Percentiles rank a stretch among this genome's conserved stretches.
Conservation (phyloP, 2,797 vertebrate species). For the Malacoraja senta region DNA sequence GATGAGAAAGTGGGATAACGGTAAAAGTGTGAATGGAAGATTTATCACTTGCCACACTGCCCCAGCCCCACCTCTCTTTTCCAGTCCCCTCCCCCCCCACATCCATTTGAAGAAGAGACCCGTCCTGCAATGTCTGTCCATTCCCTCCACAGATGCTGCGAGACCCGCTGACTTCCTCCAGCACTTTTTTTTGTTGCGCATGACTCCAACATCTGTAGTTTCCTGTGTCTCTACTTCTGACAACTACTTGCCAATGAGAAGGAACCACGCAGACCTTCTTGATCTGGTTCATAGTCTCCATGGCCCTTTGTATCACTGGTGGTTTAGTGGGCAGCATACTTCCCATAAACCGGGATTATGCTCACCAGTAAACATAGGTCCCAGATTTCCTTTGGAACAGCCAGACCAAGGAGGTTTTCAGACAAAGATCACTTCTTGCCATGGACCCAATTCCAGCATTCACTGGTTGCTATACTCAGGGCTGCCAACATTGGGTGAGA, state of each 20-base stretch:
- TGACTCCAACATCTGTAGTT: neutral
- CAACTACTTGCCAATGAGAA: neutral
- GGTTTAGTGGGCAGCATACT: too few species aligned
- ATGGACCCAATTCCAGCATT: neutral
- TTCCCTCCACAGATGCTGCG: too few species aligned
- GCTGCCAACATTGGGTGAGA: too few species aligned
- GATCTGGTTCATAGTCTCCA: neutral
- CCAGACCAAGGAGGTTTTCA: neutral
- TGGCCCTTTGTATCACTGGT: neutral
- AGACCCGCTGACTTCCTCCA: too few species aligned
- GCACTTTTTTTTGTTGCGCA: neutral
- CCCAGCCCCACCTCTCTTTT: too few species aligned
- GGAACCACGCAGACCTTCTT: neutral
- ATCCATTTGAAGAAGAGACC: too few species aligned
- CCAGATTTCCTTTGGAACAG: neutral
- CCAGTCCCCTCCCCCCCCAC: too few species aligned
- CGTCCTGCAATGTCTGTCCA: too few species aligned
- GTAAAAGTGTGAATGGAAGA: too few species aligned
- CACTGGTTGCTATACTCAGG: neutral
- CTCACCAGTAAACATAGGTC: neutral
- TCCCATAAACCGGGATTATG: neutral
- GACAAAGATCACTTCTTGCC: neutral
- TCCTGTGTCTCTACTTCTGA: neutral
- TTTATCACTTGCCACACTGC: too few species aligned
- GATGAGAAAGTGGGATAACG: too few species aligned